Base-by-base conservation (phyloP, 2,888 invertebrate species). In the Tipula lateralis region DNA sequence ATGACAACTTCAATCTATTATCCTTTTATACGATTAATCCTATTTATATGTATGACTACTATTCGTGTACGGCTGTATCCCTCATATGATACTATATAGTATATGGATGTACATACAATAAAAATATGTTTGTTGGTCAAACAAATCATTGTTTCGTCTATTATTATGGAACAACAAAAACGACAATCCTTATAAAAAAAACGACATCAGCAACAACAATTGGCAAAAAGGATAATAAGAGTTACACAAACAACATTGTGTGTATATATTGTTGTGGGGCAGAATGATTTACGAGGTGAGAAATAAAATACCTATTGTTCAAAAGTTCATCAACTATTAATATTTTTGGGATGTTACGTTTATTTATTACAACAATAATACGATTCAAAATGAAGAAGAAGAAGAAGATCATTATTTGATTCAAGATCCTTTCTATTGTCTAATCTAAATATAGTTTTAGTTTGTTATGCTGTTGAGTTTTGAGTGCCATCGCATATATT, bases 251-350 rank as follows among this genome's bases (percentile, higher is more conserved):
- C 66, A 66, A 16, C 2, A 66, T 66, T 66, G 24, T 24, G 66
- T 66, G 5, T 50, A 24, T 50, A 9, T 66, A 66, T 66, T 66
- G 19, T 66, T 66, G 66, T 66, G 66, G 66, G 66, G 66, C 19
- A 50, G 19, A 66, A 12, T 66, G 66, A 66, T 66, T 66, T 66
- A 66, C 66, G 66, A 66, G 66, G 66, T 66, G 66, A 66, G 66
- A 66, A 66, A 66, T 66, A 66, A 66, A 66, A 66, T 24, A 24
- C 7, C 66, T 66, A 7, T 66, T 66, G 66, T 66, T 19, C 66
- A 24, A 24, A 66, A 66, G 66, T 66, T 66, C 66, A 66, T 66
- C 66, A 66, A 66, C 66, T 66, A 66, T 66, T 66, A 66, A 66
- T 66, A 66, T 66, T 24, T 24, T 66, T 66, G 66, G 66, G 66